Base-by-base conservation (phyloP, 2,888 invertebrate species). In the Mactromeris polynyma region DNA sequence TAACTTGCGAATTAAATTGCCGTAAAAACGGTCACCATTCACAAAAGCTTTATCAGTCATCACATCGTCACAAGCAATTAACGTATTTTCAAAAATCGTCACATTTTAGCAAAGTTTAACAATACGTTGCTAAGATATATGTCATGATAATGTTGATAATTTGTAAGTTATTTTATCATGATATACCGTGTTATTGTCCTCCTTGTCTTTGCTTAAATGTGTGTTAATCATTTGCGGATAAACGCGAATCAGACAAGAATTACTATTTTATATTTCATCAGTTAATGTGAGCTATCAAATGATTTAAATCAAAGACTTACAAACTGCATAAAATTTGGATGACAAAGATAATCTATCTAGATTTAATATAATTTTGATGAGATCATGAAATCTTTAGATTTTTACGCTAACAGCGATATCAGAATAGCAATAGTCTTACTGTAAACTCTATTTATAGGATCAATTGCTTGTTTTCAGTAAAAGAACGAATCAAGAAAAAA, bases 41-140 rank as follows among this genome's bases (percentile, higher is more conserved):
- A 87, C 83, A 77, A 84, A 46, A 31, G 58, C 58, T 81, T 81
- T 38, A 58, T 85, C 87, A 38, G 38, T 17, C 6, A 58, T 9
- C 36, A 36, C 33, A 89, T 89, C 86, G 83, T 84, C 81, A 77
- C 86, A 89, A 83, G 31, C 80, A 51, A 89, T 89, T 89, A 83
- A 69, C 69, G 73, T 81, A 40, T 51, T 54, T 83, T 81, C 78
- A 38, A 84, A 89, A 89, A 81, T 86, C 87, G 79, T 80, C 82
- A 84, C 77, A 77, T 77, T 81, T 77, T 36, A 26, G 6, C n/a
- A 46, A 46, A 83, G 82, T 42, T 33, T 46, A 21, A 88, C 82
- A 31, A 40, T 78, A 21, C 17, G 85, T 85, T 88, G 69, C 88
- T 83, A 64, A 64, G 85, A 88, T 82, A 81, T 87, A 31, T 58